These are phyloP conservation scores for Polyploca ridens DNA, from an alignment of 2,888 invertebrate genomes.

Conservation along the genomic window DNA sequence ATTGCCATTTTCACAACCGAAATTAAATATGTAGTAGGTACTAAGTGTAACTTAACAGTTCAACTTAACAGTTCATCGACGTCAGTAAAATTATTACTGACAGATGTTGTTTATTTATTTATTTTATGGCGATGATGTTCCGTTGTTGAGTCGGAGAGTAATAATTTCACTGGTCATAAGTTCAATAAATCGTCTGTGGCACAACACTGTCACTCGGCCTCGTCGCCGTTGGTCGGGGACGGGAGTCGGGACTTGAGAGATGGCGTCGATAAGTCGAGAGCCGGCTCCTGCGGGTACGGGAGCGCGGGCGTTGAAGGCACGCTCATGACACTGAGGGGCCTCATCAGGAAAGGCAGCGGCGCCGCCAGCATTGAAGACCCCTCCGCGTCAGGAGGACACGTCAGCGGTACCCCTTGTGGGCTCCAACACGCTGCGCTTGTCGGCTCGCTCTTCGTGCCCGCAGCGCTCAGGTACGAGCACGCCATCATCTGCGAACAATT, in stretches of 20 bases:
- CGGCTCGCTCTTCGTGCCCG: conserved; percentile 59
- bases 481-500: conserved; percentile 80
- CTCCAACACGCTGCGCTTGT: conserved; percentile 70
- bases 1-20: conserved; percentile 85
- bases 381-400: conserved; percentile 30
- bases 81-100: conserved; percentile 60
- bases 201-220: conserved; percentile 77
- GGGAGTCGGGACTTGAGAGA: conserved; percentile 50
- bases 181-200: conserved; percentile 64
- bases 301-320: conserved; percentile 25
- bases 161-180: conserved; percentile 55
- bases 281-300: conserved; percentile 52
- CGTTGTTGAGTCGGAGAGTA: conserved; percentile 41
- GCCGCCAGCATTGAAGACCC: conserved; percentile 33
- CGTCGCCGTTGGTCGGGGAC: conserved; percentile 49
- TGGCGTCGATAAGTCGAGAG: conserved; percentile 67
- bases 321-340: conserved; percentile 32
- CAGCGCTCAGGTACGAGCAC: conserved; percentile 78
- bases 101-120: background rate
- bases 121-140: conserved; percentile 27
- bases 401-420: conserved; percentile 42
- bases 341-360: conserved; percentile 32
- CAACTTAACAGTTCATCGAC: conserved; percentile 74
- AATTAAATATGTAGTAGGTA: conserved; percentile 81
- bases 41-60: conserved; percentile 49